Base-by-base conservation (phyloP, 2,888 invertebrate genomes). In the Neocrepidodera transversa region DNA sequence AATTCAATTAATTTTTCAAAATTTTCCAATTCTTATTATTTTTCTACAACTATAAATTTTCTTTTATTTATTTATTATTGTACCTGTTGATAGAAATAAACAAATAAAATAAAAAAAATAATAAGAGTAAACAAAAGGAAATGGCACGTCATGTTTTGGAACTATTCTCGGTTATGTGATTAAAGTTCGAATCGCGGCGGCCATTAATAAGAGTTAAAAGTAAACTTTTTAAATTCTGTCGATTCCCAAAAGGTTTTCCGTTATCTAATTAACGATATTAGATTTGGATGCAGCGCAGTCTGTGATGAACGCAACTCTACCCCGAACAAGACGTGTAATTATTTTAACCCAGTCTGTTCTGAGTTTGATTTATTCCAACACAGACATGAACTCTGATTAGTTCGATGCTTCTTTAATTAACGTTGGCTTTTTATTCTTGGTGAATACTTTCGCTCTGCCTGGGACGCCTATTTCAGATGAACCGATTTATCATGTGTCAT, bases 361-460 rank as follows among this genome's bases (percentile, higher is more conserved):
- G 77, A 78, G 78, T 80, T 80, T 80, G 80, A 80, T 80, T 80
- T 80, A 80, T 80, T 76, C 72, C 74, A 72, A 77, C 78, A 79
- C 77, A 74, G 78, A 78, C 79, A 74, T 77, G 76, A 76, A 77
- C 77, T 76, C 79, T 78, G 79, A 80, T 80, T 80, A 79, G 79
- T 78, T 79, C 78, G 78, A 79, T 79, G 79, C 78, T 78, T 78
- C 80, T 79, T 79, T 79, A 80, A 80, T 80, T 80, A 80, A 79
- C 78, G 78, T 73, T 73, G 38, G 70, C 70, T 74, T 75, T 76
- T 73, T 76, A 71, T 76, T 74, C 72, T 73, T 74, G 70, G 72
- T 74, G 71, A 74, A 72, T 74, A 71, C 68, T 68, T 67, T 61
- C 63, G 60, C 63, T 47, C 42, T 36, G 45, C 40, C 59, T 36